Base-by-base conservation (phyloP, 1,140 invertebrate genomes). In the Himalopsyche phryganea region DNA sequence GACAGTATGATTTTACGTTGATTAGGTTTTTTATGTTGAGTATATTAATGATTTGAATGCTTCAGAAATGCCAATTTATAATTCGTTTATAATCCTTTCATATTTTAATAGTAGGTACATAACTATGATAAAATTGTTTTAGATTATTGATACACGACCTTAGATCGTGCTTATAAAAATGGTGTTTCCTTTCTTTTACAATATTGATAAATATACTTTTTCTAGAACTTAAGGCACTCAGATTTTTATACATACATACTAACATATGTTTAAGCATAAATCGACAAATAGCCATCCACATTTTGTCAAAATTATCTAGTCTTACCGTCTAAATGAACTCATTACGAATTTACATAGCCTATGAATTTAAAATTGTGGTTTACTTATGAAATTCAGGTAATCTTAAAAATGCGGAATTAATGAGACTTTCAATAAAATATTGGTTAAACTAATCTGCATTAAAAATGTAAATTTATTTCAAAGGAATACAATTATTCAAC, bases 171-270 rank as follows among this genome's bases (percentile, higher is more conserved):
- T 45, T 58, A 47, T 50, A 63, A 63, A 54, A 59, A 49, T 63
- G 61, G 61, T 63, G 61, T 63, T 63, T 56, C 55, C 42, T 35
- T 46, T 54, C 40, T 60, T 57, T 53, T 51, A 47, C 45, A 58
- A 58, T 63, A 55, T 50, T 47, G 56, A 63, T 59, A 59, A 57
- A 63, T 60, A 52, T 59, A 63, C 59, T 56, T 63, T 63, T 52
- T 58, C 61, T 59, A 63, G 55, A 60, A 59, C 61, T 63, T 63
- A 63, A 63, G 61, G 61, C 61, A 63, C 61, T 63, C 61, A 48
- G 49, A 58, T 63, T 54, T 57, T 58, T 54, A 45, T 54, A 52
- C 41, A 53, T 28, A 28, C 23, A 28, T 28, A 28, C 23, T 28
- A 28, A 28, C 23, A 28, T 28, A 28, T 28, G 23, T 28, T 28